phyloP scores from a whole-genome alignment of 2,113 vertebrate species.

The Pristiophorus japonicus region DNA sequence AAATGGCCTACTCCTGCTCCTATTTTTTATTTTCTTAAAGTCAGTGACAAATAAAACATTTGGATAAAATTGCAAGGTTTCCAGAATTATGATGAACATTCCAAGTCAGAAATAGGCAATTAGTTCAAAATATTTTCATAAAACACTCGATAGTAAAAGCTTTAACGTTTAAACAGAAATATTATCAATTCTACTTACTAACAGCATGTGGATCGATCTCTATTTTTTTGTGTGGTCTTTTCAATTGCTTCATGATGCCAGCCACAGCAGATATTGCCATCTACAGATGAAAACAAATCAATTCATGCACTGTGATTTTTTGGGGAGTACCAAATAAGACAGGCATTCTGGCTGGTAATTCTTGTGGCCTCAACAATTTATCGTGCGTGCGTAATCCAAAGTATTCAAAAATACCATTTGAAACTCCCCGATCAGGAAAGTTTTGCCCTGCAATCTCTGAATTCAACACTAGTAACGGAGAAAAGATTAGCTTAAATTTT shows the following conservation, averaged over 20 bases:
- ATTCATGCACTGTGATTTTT: not conserved
- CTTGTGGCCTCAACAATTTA: not conserved
- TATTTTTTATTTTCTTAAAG: too few species aligned
- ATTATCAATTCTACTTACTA: slow-evolving; percentile 58
- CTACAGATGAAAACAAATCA: slow-evolving; percentile 53
- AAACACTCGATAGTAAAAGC: not conserved
- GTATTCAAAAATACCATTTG: not conserved
- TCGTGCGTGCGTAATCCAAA: not conserved
- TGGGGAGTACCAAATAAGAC: not conserved
- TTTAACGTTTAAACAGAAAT: not conserved
- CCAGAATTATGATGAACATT: not conserved
- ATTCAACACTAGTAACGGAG: not conserved
- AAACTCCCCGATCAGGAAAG: not conserved
- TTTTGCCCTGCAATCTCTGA: not conserved
- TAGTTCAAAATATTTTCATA: not conserved
- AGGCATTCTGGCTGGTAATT: not conserved
- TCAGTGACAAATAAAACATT: not conserved
- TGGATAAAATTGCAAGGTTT: not conserved
- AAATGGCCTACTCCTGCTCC: too few species aligned
- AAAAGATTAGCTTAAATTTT: too few species aligned
- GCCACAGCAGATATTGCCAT: slow-evolving; percentile 90
- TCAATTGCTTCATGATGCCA: slow-evolving; percentile 90
- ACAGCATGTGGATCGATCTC: slow-evolving; percentile 74
- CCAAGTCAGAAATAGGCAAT: not conserved
- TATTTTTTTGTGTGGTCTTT: slow-evolving; percentile 82